Evolutionary conservation across 1,140 invertebrate genomes (phyloP), one percentile per base, ranked within the genome.

Genomic region (Rhizoglyphus robini): DNA sequence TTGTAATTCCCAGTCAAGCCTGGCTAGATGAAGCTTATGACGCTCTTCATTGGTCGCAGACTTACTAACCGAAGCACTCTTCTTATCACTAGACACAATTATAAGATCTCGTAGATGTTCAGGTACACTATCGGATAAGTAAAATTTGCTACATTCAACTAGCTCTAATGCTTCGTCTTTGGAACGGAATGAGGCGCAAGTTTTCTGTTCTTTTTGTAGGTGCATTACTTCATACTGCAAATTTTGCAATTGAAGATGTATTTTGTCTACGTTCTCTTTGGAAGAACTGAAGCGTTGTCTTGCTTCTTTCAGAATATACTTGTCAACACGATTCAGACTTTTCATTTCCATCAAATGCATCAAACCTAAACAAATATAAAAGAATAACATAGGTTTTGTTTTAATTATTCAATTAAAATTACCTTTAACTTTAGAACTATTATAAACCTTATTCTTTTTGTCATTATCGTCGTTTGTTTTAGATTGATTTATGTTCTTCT

Each of bases 151-250:
- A 54, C 88, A 77, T 2, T 87, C 75, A 0, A 96, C 85, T 20
- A 97, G 77, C 72, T 92, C 85, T 72, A 97, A 90, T 70, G 86
- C 84, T 78, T 95, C 88, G 82, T 96, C 90, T 76, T 90, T 90
- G 8, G 92, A 95, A 74, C 86, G 88, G 73, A 95, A 96, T 73
- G 94, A 88, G 30, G 91, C 78, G 76, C 93, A 96, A 73, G 93
- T 93, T 1, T 86, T 83, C 15, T 94, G 90, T 82, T 96, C 92
- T 71, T 90, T 90, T 68, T 91, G 86, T 1, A 96, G 79, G 79
- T 96, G 90, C 74, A 89, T 86, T 13, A 88, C 85, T 81, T 96
- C 94, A 76, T 96, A 96, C 0, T 95, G 75, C n/a, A 96, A 79
- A 78, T 96, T 96, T 76, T 96, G 91, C 63, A 94, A 80, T 70